Percentiles rank a stretch among this genome's conserved stretches.
These are phyloP conservation scores for Pollenia griseotomentosa DNA, from an alignment of 2,888 invertebrate genomes.

Conservation along the genomic window DNA sequence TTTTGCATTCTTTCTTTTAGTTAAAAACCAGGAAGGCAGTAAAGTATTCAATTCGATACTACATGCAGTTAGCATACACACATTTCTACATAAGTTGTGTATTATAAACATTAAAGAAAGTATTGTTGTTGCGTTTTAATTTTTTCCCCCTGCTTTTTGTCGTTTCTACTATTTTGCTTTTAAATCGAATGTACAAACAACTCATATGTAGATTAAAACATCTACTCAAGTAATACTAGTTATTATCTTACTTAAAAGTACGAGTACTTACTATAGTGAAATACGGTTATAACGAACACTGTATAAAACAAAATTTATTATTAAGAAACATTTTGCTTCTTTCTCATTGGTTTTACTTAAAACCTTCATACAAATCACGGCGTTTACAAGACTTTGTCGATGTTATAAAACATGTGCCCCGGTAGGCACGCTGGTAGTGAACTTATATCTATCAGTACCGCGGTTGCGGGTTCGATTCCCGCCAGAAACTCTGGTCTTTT, in stretches of 20 bases:
- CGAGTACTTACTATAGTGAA: neutral
- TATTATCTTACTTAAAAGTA: conserved; percentile 1
- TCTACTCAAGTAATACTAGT: conserved; percentile 36
- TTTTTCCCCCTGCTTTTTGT: neutral
- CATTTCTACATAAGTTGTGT: neutral
- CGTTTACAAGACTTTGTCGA: fast-evolving
- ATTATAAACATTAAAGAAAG: neutral
- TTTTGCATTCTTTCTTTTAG: neutral
- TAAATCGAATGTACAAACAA: conserved; percentile 18
- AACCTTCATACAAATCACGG: too few relatives aligned
- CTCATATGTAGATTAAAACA: conserved; percentile 62
- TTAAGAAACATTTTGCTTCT: too few relatives aligned
- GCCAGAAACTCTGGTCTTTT: too few relatives aligned
- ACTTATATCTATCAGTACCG: too few relatives aligned
- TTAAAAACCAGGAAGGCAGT: conserved; percentile 68
- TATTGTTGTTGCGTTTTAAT: neutral
- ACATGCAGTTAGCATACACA: neutral
- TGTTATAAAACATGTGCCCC: too few relatives aligned
- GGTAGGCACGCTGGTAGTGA: too few relatives aligned
- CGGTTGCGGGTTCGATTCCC: too few relatives aligned
- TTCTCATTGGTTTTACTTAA: too few relatives aligned
- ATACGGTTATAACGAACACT: too few relatives aligned
- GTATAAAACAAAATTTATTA: too few relatives aligned
- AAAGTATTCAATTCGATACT: conserved; percentile 52
- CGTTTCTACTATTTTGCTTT: neutral